Evolutionary conservation across 2,797 vertebrate genomes (phyloP), one percentile per base, ranked within the genome.

Genomic region (Anguilla anguilla): DNA sequence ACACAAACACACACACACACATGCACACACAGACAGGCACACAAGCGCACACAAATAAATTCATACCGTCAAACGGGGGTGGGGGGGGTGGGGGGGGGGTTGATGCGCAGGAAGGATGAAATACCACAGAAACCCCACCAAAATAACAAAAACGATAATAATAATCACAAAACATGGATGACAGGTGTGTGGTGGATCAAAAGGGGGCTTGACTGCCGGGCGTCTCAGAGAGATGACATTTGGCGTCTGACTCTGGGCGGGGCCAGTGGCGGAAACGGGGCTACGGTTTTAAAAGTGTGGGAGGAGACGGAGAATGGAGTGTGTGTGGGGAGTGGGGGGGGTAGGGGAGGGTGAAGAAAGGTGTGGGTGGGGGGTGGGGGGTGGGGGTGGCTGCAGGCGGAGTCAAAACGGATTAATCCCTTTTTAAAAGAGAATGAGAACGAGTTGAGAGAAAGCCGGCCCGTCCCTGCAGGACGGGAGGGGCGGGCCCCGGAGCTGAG

Each of bases 201-300:
- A 95, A 91, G 91, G 90, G 39, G 85, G 84, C 86, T 87, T 92
- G 92, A 94, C 93, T 93, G 92, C 86, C 90, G 88, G 88, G 85
- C 88, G 84, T 89, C 91, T 92, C 90, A 86, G 90, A 90, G 87
- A 92, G 90, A 93, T 95, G 95, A 95, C 93, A 95, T 95, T 95
- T 95, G 90, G 91, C 91, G 90, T 81, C 92, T 91, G 92, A 94
- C 92, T 94, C 92, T 93, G 93, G 93, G 92, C 89, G 85, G 39
- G 64, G 61, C 22, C 35, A 49, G 28, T 53, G 51, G 19, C n/a
- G 1, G 51, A 49, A 39, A 77, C 19, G 55, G n/a, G 55, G 6
- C 22, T 17, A 49, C 91, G 87, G 6, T 67, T 87, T 87, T 49
- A 81, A 81, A 81, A 49, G 43, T 49, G 19, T 81, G 22, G 35